These are phyloP conservation scores for Dromococcyx pavoninus DNA, from an alignment of 2,797 vertebrate genomes.

Conservation along the genomic window DNA sequence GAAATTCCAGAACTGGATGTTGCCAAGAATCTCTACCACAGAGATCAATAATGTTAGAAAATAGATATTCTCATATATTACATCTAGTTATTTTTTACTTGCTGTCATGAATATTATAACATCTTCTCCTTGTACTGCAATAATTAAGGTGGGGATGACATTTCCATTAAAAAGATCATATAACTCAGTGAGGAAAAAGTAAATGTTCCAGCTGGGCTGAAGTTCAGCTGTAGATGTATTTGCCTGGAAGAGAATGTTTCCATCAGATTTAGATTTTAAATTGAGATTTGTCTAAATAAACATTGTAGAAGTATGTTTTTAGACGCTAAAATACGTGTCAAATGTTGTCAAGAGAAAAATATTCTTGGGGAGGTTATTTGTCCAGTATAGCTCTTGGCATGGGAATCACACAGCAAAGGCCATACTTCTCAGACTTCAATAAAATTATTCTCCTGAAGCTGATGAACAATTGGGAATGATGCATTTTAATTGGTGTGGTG, in stretches of 20 bases:
- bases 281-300: not conserved
- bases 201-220: not conserved
- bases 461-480: not conserved
- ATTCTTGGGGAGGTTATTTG: not conserved
- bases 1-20: not conserved
- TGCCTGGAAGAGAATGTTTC: not conserved
- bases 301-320: not conserved
- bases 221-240: not conserved
- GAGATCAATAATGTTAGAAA: constrained; percentile 33
- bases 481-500: not conserved
- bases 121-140: not conserved
- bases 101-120: constrained; percentile 33
- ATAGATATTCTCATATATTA: not conserved
- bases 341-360: not conserved
- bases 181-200: not conserved
- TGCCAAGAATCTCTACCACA: not conserved
- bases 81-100: constrained; percentile 35
- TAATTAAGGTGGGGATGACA: constrained; percentile 49
- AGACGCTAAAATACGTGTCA: not conserved
- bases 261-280: not conserved
- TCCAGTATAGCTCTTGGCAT: not conserved
- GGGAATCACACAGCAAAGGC: not conserved
- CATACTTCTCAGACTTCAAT: not conserved
- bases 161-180: constrained; percentile 43
- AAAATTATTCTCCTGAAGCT: not conserved